Base-by-base conservation (phyloP, 2,113 vertebrate genomes). In the Gymnogyps californianus region DNA sequence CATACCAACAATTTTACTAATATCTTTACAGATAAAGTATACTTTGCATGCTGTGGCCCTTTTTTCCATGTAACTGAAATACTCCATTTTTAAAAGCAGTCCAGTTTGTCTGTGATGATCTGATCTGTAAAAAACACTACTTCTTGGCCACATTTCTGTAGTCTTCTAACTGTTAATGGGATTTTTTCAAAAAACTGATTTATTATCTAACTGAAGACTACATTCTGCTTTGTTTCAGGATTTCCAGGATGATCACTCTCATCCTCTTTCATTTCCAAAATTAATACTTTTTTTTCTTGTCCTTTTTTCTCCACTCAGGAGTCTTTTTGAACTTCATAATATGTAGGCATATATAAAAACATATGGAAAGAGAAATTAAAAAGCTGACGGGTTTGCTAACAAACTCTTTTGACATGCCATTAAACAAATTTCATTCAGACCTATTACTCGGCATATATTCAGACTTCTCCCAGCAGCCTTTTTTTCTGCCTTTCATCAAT, bases 391-490 rank as follows among this genome's bases (percentile, higher is more conserved):
- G 32, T 62, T 81, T 94, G 55, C 67, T 95, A 89, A 91, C 61
- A 82, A 89, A 76, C 62, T 89, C 81, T 75, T 87, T 42, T 72
- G 62, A 79, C 78, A 32, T 46, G 54, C 51, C 54, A 96, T 96
- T 84, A 89, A 94, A 91, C 26, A 87, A 81, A 95, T 91, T 95
- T 89, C 54, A 77, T 91, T 82, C 66, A 87, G 93, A 67, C 38
- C 81, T 87, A 61, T 84, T 92, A 83, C 52, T 93, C 21, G 8
- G 47, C 59, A 61, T 85, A 89, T 70, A 91, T 87, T 89, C 91
- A 93, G 62, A 62, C 46, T 94, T 82, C 71, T 90, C 64, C 38
- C 7, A 2, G 22, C 38, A 96, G 81, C 46, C 70, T 87, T 95
- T 93, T 77, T 89, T 83, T 44, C 89, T 76, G 66, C 54, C 64